phyloP scores from a whole-genome alignment of 2,888 invertebrate species.

The Elegia similella region DNA sequence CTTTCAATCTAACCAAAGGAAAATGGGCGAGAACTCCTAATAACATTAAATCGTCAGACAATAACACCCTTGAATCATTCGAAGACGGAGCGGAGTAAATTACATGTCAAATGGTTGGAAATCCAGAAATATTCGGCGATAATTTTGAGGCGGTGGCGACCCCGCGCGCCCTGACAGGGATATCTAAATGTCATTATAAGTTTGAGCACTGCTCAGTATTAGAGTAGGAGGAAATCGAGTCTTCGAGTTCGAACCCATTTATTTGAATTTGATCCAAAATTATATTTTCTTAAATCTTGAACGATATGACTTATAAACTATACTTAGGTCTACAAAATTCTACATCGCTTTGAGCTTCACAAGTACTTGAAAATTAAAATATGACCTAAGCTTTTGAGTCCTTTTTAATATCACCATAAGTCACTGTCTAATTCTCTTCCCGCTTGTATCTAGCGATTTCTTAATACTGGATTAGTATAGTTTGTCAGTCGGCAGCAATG shows the following conservation, averaged over 20 bases:
- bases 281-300: neutral
- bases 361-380: too few species aligned
- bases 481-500: too few species aligned
- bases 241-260: neutral
- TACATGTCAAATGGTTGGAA: constrained; percentile 71
- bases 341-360: too few species aligned
- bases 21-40: constrained; percentile 46
- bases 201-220: constrained; percentile 61
- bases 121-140: constrained; percentile 68
- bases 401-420: too few species aligned
- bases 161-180: constrained; percentile 57
- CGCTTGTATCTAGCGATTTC: too few species aligned
- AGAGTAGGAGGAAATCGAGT: constrained; percentile 21
- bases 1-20: constrained; percentile 43
- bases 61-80: constrained; percentile 63
- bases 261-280: neutral
- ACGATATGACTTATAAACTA: too few species aligned
- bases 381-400: too few species aligned
- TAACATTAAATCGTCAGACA: constrained; percentile 65
- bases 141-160: constrained; percentile 26
- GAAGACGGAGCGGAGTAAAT: constrained; percentile 57
- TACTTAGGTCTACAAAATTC: too few species aligned
- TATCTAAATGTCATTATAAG: constrained; percentile 80
- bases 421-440: too few species aligned
- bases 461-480: too few species aligned